Evolutionary conservation across 37 sponge, comb jelly and placozoan species (phyloP).

Genomic region (Corticium candelabrum): DNA sequence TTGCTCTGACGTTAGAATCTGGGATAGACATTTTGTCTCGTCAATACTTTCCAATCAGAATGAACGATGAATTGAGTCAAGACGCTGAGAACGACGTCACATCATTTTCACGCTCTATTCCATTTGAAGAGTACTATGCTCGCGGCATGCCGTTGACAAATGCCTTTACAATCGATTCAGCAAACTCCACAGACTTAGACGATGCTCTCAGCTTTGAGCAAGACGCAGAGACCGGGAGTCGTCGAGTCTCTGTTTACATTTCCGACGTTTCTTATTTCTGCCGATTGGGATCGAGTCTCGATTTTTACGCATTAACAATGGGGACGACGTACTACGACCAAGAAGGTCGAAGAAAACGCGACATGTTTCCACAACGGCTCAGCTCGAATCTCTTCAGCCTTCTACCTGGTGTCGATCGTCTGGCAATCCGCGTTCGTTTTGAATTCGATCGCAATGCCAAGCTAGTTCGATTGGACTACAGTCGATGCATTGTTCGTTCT

Average conservation of each 20-base stretch:
- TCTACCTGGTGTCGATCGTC: neutral
- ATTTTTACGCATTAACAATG: neutral
- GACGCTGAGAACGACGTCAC: neutral
- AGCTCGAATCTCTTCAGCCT: neutral
- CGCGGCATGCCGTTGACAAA: neutral
- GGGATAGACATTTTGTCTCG: neutral
- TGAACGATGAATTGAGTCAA: neutral
- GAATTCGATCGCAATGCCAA: neutral
- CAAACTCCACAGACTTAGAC: neutral
- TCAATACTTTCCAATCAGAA: neutral
- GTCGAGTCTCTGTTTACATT: neutral
- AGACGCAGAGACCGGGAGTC: neutral
- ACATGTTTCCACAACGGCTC: neutral
- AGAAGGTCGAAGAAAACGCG: neutral
- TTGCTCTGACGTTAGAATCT: neutral
- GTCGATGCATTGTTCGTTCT: neutral
- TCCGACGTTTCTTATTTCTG: neutral
- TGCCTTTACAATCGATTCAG: conserved; percentile 1
- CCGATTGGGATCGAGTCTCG: neutral
- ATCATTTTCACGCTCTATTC: neutral
- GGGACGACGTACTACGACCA: neutral
- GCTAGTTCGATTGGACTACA: neutral
- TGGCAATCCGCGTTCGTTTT: neutral
- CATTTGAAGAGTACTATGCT: no score
- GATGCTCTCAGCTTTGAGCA: neutral